Conservation (phyloP, 2,113 vertebrate species). For the Passer montanus region DNA sequence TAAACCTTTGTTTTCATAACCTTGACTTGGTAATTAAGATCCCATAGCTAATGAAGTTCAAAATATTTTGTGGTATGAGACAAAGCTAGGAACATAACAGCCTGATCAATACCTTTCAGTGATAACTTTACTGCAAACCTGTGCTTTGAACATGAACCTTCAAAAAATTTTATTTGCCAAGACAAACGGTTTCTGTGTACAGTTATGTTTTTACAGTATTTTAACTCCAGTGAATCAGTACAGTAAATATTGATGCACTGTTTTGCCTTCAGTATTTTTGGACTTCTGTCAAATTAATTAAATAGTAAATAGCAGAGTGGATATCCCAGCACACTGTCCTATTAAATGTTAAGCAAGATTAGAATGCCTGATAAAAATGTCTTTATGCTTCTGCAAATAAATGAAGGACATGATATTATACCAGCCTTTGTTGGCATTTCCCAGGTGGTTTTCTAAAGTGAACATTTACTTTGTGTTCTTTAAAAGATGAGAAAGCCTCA, state of each 20-base stretch:
- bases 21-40: neutral
- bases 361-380: conserved; percentile 42
- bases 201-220: conserved; percentile 68
- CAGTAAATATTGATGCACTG: conserved; percentile 72
- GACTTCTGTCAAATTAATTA: conserved; percentile 64
- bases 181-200: conserved; percentile 58
- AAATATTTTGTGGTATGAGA: neutral
- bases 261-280: conserved; percentile 69
- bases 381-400: conserved; percentile 39
- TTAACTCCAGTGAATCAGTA: conserved; percentile 69
- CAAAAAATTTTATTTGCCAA: conserved; percentile 48
- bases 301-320: conserved; percentile 65
- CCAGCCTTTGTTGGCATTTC: conserved; percentile 49
- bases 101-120: conserved; percentile 35
- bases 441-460: conserved; percentile 26
- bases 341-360: conserved; percentile 50
- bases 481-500: neutral
- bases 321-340: conserved; percentile 56
- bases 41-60: neutral
- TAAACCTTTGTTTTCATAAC: conserved; percentile 24
- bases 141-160: conserved; percentile 36
- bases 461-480: conserved; percentile 23
- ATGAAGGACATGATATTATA: conserved; percentile 2
- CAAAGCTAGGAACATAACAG: neutral
- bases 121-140: conserved; percentile 28